Base-by-base conservation (phyloP, 2,113 vertebrate genomes). In the Pipra filicauda region DNA sequence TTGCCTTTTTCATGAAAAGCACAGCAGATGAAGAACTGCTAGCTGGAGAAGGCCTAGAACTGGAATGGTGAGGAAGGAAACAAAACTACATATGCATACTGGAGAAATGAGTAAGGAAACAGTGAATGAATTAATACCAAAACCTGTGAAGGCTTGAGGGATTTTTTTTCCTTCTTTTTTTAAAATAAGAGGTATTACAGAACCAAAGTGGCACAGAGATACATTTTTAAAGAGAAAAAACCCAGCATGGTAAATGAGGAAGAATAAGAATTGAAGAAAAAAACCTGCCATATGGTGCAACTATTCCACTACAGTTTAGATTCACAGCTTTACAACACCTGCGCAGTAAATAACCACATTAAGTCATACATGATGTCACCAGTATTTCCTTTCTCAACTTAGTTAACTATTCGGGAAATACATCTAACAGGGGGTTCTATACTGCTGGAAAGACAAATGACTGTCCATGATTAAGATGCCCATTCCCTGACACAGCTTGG, bases 281-380 rank as follows among this genome's bases (percentile, higher is more conserved):
- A 67, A 71, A 6, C 4, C 33, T 74, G 76, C 58, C 88, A 91
- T 93, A 93, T 86, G 89, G 80, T 66, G 76, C 58, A 91, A 95
- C 94, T 96, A 96, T 87, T 88, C 54, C 66, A 89, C 44, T 58
- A 35, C 70, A 85, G 88, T 96, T 95, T 87, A 91, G 89, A 95
- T 64, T 94, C 94, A 92, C 92, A 96, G 91, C 92, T 94, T 96
- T 86, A 81, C 85, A 96, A 91, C 91, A 96, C 90, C 96, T 94
- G 92, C 1, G 0, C 73, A 75, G 65, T 81, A 94, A 93, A 92
- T 81, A 96, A 91, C 69, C 43, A 3, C 65, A 92, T 93, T 92
- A 88, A 93, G 73, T 93, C 88, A 92, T 62, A 81, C 70, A 79
- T 91, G 92, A 94, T 79, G 92, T 95, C 88, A 96, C 76, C 61